These are phyloP conservation scores for Chondrilla cf. caribensis DNA, from an alignment of 37 sponge, comb jelly and placozoan species.

Conservation along the genomic window DNA sequence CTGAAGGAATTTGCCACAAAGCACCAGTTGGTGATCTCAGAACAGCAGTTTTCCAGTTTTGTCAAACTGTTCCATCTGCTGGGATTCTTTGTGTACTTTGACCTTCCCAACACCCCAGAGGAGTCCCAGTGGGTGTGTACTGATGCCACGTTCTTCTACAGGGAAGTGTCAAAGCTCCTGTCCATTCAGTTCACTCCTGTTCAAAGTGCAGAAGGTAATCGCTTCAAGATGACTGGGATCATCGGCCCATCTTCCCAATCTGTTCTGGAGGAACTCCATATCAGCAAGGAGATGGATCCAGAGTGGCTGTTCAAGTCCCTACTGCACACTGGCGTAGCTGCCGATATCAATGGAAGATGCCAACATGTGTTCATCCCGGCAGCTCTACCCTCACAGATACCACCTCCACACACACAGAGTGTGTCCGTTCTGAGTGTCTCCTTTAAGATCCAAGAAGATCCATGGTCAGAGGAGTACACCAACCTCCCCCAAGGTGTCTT, in stretches of 20 bases:
- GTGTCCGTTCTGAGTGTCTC: background rate
- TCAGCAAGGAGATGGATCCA: background rate
- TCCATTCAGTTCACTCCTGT: background rate
- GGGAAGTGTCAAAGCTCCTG: conserved; percentile 19
- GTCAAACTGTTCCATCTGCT: background rate
- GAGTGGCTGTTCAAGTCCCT: background rate
- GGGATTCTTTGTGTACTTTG: background rate
- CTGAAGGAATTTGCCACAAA: background rate
- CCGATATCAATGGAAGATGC: background rate
- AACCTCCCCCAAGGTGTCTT: conserved; percentile 22
- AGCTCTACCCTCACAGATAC: background rate
- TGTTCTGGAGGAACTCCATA: background rate
- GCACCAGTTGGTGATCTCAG: background rate
- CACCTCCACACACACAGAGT: background rate
- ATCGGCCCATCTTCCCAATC: background rate
- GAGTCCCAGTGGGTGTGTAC: conserved; percentile 9
- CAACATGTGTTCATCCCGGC: background rate
- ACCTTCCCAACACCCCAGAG: background rate
- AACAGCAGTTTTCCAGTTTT: conserved; percentile 1
- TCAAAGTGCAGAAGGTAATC: no score
- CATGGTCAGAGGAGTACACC: background rate
- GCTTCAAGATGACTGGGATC: background rate
- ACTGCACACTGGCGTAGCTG: background rate
- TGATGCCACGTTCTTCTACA: background rate
- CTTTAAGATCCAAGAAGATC: background rate